Evolutionary conservation across 2,888 invertebrate genomes (phyloP), one percentile per base, ranked within the genome.

Genomic region (Scaptomyza caliginosa): DNA sequence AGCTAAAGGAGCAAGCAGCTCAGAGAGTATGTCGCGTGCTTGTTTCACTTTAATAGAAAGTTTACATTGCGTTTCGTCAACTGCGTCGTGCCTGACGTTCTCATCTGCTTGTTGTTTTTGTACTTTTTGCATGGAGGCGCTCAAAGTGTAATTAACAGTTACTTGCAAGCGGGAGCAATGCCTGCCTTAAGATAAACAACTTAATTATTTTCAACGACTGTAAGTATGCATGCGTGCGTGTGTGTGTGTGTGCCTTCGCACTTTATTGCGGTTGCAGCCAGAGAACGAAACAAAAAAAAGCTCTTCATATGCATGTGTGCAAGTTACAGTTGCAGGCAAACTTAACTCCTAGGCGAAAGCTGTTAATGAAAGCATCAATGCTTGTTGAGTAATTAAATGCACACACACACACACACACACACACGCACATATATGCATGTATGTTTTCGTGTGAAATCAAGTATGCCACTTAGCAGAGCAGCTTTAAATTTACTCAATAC

Each of bases 101-200:
- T 8, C 40, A n/a, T 4, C 19, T 13, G 8, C n/a, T 21, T 13
- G 2, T 1, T 1, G 11, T 38, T 54, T 34, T 58, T 45, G 28
- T 40, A 48, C 45, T 60, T 39, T 64, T 56, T 71, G 74, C 67
- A 68, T 68, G 67, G 67, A 71, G 58, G 62, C 55, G 71, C 73
- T 77, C 66, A 51, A 51, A 67, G 73, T 71, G 68, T 80, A 79
- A 79, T 79, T 80, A 79, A 77, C 80, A 79, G 79, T 79, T 75
- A 73, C 72, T 86, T 81, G 78, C 81, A 8, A 71, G 68, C 32
- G 67, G 50, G 62, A 78, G 69, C 54, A 80, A 80, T 79, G 76
- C 75, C 71, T 70, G 78, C 81, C 70, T 77, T 81, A 81, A 86
- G 83, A 86, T 84, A 83, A 84, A 84, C 81, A 84, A 84, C 83